Base-by-base conservation (phyloP, 1,140 invertebrate genomes). In the Lordiphosa clarofinis region DNA sequence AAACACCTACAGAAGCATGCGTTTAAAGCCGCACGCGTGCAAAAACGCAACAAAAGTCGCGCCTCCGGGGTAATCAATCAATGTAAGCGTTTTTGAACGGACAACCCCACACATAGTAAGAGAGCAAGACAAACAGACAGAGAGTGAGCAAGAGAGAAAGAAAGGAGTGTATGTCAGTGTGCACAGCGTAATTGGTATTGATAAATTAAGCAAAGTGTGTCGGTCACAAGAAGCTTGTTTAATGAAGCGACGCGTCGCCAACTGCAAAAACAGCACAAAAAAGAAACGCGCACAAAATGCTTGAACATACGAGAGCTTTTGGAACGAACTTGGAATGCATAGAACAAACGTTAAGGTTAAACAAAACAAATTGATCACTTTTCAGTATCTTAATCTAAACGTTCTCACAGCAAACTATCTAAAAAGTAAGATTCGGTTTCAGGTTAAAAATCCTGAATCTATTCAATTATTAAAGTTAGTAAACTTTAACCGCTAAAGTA, bases 21-120 rank as follows among this genome's bases (percentile, higher is more conserved):
- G 53, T 70, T 61, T 52, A 57, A 75, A 70, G 46, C 48, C 65
- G 66, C 61, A 48, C 56, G 75, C 70, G 65, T 74, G 61, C 52
- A 63, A 70, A 79, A 81, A 71, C 69, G 76, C 66, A 62, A 56
- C 71, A 55, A 75, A 75, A 82, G 71, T 82, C 76, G 72, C 76
- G 72, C 67, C 76, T 72, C 42, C 72, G 78, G 72, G 72, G 68
- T 67, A 81, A 81, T 81, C 76, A 81, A 81, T 81, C 76, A 81
- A 76, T 81, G 76, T 81, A 81, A 81, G 75, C 76, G 72, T 21
- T 81, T 67, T 60, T 62, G 81, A 79, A 67, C 66, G 54, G 43
- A 44, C 56, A 12, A 13, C 13, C 37, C 12, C 7, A 39, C 7
- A 39, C 50, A 37, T 11, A 19, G 38, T 6, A 15, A 15, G 21